Evolutionary conservation across 2,797 vertebrate genomes (phyloP).

Genomic region (Aotus griseimembra): DNA sequence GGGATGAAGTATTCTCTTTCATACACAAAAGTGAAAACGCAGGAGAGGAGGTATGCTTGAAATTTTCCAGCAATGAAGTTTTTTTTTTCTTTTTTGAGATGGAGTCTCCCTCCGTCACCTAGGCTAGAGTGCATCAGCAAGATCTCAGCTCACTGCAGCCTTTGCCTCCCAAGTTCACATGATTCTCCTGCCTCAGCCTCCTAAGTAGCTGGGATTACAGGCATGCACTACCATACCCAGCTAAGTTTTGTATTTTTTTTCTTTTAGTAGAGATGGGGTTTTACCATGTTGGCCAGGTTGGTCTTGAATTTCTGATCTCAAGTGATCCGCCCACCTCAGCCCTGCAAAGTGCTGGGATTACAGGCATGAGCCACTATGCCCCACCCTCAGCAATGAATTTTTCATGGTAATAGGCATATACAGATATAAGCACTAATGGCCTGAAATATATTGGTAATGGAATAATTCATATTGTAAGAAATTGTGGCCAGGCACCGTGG

Average conservation of each 20-base stretch:
- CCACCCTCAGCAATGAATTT: neutral
- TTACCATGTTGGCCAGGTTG: neutral
- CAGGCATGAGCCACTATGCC: neutral
- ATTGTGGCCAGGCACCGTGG: neutral
- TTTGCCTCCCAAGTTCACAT: neutral
- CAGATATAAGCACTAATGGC: neutral
- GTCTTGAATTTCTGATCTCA: neutral
- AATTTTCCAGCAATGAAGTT: neutral
- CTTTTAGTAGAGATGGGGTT: neutral
- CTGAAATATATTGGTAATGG: neutral
- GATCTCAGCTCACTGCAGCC: neutral
- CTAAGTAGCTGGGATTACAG: neutral
- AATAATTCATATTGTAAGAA: conserved; percentile 30
- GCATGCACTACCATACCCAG: accelerated
- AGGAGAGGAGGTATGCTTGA: neutral
- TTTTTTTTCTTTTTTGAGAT: neutral
- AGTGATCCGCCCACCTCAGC: neutral
- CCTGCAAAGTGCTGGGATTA: neutral
- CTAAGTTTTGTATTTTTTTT: neutral
- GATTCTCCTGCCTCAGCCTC: neutral
- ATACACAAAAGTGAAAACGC: neutral
- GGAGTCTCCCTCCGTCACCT: neutral
- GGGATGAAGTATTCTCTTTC: neutral
- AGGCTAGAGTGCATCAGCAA: neutral
- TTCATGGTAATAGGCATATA: neutral